Evolutionary conservation across 2,113 vertebrate genomes (phyloP), one percentile per base, ranked within the genome.

Genomic region (Chloropsis hardwickii): DNA sequence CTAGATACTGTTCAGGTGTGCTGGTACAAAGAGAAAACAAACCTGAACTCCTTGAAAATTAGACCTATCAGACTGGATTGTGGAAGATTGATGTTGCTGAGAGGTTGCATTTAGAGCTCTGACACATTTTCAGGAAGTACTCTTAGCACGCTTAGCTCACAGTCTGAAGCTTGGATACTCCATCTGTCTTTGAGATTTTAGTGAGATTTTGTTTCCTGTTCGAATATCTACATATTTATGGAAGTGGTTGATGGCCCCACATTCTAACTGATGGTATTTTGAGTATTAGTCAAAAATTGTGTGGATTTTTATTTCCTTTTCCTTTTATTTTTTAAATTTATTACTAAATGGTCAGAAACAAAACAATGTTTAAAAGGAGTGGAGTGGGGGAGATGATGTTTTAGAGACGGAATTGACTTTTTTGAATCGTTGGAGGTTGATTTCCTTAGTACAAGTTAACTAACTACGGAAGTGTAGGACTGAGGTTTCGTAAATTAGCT

Each of bases 341-440:
- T 56, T 70, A 21, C 25, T 64, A 21, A 29, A 7, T 17, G 3
- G 10, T 58, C 23, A 76, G 56, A 81, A 93, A 40, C 8, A 47
- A 81, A 74, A 13, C 11, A 37, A 1, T 56, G 17, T 79, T 82
- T 91, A 40, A 82, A 79, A 82, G 31, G 17, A 71, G 11, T 39
- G 3, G 14, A 6, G 3, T 18, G 2, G 1, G 6, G 23, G 11
- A 50, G 9, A 29, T 2, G 1, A 6, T 2, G 0, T 81, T 27
- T 39, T n/a, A 50, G 82, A 40, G 47, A 57, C 0, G 0, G 0
- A 61, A 73, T 8, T 73, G 16, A 17, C n/a, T 39, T 44, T 9
- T 89, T 71, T 45, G 35, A 14, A 12, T 71, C 2, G 0, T 48
- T 64, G 40, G 6, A 14, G 2, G 40, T 31, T 42, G 10, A 60